Evolutionary conservation across 2,113 vertebrate genomes (phyloP), one percentile per base, ranked within the genome.

Genomic region (Chloebia gouldiae): DNA sequence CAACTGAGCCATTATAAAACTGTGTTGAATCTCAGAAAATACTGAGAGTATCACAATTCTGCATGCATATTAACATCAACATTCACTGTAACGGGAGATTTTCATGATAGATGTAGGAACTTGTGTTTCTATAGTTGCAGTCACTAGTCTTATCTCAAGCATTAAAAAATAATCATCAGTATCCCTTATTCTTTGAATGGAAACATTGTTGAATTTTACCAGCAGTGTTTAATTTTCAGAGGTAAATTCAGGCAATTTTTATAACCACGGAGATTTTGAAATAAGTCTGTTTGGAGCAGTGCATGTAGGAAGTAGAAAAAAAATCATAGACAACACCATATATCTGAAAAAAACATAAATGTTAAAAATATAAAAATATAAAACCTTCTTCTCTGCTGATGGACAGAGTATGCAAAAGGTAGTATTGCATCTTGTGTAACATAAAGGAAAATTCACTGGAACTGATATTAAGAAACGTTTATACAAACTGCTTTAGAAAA

Each of bases 291-390:
- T n/a, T 80, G 73, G 75, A 90, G 64, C 40, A 69, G 68, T 69
- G 25, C 45, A 40, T 69, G 31, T 35, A 80, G 50, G 76, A 95
- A 88, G 44, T 59, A 79, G 79, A 96, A 96, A 30, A 39, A 39
- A 95, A 96, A 96, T 81, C 61, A 72, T 70, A 78, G 75, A 66
- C 96, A 97, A 95, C 81, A 54, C 80, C 87, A 78, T 56, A 96
- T 69, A 91, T 94, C 84, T 90, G 76, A 50, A 77, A 96, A 97
- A 97, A 91, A n/a, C 42, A 85, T 70, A 92, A 87, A 73, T 65
- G 68, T 75, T 79, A 27, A 44, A 76, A 77, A 31, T 19, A 10
- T 79, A 27, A 44, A 76, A 77, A 31, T 19, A 10, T 17, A 59
- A 51, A 93, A 64, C 44, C 59, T 89, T 85, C 64, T 77, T 83